Base-by-base conservation (phyloP, 1,140 invertebrate genomes). In the Drosophila suzukii region DNA sequence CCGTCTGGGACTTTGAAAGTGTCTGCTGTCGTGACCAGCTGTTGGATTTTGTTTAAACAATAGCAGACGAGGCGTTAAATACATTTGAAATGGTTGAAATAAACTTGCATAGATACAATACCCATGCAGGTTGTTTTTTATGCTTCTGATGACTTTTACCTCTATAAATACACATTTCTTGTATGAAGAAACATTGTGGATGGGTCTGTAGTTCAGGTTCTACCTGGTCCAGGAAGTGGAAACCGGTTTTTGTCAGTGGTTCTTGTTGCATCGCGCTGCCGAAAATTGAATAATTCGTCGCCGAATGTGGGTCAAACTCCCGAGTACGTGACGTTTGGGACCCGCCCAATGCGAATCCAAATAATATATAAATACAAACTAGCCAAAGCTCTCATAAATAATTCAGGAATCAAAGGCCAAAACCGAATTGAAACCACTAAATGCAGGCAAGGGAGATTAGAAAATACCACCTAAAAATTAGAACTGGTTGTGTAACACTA, bases 201-300 rank as follows among this genome's bases (percentile, higher is more conserved):
- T 41, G 20, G 30, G 15, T 11, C 49, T 44, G 44, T 75, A 34
- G 59, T 54, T 68, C 38, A 41, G 51, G 44, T 36, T 47, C 53
- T 50, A 27, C 17, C 53, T 70, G 57, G 20, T 50, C 58, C 78
- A 86, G 78, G 81, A 84, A 84, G 62, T 55, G 50, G 24, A 39
- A 65, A 75, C 43, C 34, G 62, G 59, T 65, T 61, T 39, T 30
- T 8, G 12, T 47, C 36, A 24, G 8, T n/a, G 36, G 34, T 68
- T 71, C 67, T 56, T 17, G 38, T 39, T 53, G 63, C 56, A 70
- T 59, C 32, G 54, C n/a, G 71, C 44, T 60, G 61, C 58, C 66
- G 51, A 73, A 75, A 77, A 84, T 80, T 88, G 63, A 83, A 78
- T 89, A 88, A 89, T 88, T 70, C 30, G 43, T 27, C 36, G 41